Percentiles rank a stretch among this genome's conserved stretches.
Conservation (phyloP, 1,140 invertebrate species). For the Hylaeus anthracinus region DNA sequence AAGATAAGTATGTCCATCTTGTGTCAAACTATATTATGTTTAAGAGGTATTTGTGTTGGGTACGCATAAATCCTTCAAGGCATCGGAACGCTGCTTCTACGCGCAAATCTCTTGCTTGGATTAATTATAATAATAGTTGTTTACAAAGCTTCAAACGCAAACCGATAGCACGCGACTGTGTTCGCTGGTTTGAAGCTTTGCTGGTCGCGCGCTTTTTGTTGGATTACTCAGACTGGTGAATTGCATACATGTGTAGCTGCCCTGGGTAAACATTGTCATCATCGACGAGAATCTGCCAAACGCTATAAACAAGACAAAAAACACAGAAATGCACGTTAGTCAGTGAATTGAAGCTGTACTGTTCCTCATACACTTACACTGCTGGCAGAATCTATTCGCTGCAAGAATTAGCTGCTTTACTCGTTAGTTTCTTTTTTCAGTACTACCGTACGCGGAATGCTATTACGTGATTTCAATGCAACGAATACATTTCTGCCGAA, state of each 20-base stretch:
- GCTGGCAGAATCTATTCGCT: constrained; percentile 36
- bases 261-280: constrained; percentile 90
- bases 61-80: constrained; percentile 55
- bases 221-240: constrained; percentile 76
- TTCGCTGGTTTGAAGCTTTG: constrained; percentile 54
- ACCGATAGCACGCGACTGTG: constrained; percentile 25
- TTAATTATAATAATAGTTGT: constrained; percentile 39
- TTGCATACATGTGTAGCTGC: constrained; percentile 94
- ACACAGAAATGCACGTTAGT: constrained; percentile 76
- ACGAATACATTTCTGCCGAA: constrained; percentile 66
- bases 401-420: neutral
- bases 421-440: neutral
- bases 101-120: constrained; percentile 47
- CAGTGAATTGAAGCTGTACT: constrained; percentile 57
- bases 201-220: constrained; percentile 69
- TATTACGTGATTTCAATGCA: neutral
- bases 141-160: constrained; percentile 57
- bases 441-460: neutral
- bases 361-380: constrained; percentile 65
- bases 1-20: constrained; percentile 52
- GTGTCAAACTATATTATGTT: constrained; percentile 10
- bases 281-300: constrained; percentile 91
- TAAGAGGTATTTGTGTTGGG: constrained; percentile 31
- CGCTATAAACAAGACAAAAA: constrained; percentile 86
- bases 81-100: constrained; percentile 61